These are phyloP conservation scores for Misgurnus mizolepis DNA, from an alignment of 2,113 vertebrate species.

Conservation along the genomic window DNA sequence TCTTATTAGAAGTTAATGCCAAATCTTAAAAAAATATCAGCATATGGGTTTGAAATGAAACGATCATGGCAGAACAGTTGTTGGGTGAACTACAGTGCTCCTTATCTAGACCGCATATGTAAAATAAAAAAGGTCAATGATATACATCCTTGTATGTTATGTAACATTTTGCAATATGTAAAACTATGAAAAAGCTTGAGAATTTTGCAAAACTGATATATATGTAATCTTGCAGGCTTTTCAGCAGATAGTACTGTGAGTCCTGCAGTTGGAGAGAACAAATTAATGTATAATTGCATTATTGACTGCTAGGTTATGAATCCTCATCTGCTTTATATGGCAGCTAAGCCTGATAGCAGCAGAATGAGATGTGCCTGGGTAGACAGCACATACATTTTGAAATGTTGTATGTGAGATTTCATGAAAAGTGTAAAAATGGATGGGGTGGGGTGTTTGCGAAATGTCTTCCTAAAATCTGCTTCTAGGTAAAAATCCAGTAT, in stretches of 20 bases:
- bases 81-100: too few relatives aligned
- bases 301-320: conserved; percentile 21
- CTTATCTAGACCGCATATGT: too few relatives aligned
- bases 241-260: not conserved
- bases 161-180: not conserved
- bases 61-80: too few relatives aligned
- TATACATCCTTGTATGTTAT: not conserved
- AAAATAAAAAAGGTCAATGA: too few relatives aligned
- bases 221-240: conserved; percentile 1
- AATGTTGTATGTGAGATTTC: not conserved
- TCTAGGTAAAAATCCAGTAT: not conserved
- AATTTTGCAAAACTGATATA: not conserved
- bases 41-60: too few relatives aligned
- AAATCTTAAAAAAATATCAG: too few relatives aligned
- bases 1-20: too few relatives aligned
- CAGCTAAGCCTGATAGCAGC: not conserved
- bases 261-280: not conserved
- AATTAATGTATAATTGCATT: conserved; percentile 5
- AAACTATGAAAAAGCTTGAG: not conserved
- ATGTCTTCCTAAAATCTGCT: conserved; percentile 2
- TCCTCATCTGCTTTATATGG: conserved; percentile 38
- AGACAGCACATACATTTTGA: conserved; percentile 17
- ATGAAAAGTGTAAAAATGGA: conserved; percentile 8
- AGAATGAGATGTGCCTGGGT: not conserved
- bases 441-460: not conserved